phyloP scores from a whole-genome alignment of 1,140 invertebrate species.

The Bombus confusus region DNA sequence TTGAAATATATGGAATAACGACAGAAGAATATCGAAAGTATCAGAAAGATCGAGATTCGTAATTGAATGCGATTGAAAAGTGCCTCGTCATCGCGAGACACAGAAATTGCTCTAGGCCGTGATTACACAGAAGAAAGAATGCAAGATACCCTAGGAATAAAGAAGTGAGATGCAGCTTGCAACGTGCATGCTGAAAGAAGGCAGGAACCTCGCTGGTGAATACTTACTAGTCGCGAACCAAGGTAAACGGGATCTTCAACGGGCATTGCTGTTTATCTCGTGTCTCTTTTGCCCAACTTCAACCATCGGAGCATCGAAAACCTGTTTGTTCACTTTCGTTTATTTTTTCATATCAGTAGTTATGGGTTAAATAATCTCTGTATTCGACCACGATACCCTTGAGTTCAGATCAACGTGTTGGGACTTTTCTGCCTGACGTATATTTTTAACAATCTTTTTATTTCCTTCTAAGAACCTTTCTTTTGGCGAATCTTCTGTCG shows the following conservation, averaged over 20 bases:
- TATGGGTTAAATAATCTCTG: no score
- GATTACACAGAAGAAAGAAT: background rate
- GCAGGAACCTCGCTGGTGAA: background rate
- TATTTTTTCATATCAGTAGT: background rate
- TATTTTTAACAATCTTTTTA: background rate
- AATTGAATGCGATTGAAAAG: background rate
- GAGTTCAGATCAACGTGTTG: background rate
- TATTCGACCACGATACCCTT: background rate
- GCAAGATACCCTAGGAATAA: background rate
- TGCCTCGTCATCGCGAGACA: background rate
- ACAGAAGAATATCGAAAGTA: background rate
- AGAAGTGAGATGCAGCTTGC: background rate
- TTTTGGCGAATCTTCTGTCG: background rate
- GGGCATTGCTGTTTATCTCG: background rate
- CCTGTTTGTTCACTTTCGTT: background rate
- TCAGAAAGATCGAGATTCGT: no score
- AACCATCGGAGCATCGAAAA: background rate
- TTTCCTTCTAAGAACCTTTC: background rate
- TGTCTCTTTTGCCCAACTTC: background rate
- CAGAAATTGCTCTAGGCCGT: background rate
- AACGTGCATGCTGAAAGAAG: background rate
- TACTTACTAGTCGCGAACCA: background rate
- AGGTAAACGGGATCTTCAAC: slow-evolving; percentile 40
- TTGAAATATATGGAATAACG: background rate
- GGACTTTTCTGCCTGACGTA: background rate